Evolutionary conservation across 2,113 vertebrate species (phyloP).

Genomic region (Psophia crepitans): DNA sequence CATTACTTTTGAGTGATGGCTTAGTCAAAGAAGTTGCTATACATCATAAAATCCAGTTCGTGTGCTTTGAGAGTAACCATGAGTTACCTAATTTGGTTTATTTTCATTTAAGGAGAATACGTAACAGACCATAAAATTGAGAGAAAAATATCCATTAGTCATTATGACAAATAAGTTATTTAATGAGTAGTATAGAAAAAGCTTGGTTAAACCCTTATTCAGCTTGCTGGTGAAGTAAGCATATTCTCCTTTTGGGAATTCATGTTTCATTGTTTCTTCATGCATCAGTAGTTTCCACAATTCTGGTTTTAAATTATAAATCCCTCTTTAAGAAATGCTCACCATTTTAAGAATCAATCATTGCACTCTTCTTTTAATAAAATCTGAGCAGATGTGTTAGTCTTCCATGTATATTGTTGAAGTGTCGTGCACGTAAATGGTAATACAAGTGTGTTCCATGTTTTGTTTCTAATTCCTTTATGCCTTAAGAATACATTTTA

Average conservation of each 20-base stretch:
- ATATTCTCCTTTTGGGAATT: slow-evolving; percentile 65
- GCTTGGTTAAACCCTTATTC: slow-evolving; percentile 67
- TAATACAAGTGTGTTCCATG: slow-evolving; percentile 48
- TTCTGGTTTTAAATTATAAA: slow-evolving; percentile 68
- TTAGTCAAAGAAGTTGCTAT: slow-evolving; percentile 73
- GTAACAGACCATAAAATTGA: slow-evolving; percentile 63
- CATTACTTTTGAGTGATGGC: slow-evolving; percentile 67
- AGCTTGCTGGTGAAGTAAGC: slow-evolving; percentile 68
- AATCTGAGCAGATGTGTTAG: slow-evolving; percentile 56
- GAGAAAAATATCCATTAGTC: slow-evolving; percentile 70
- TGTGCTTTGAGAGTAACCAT: slow-evolving; percentile 71
- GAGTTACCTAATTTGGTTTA: slow-evolving; percentile 72
- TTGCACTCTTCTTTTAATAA: slow-evolving; percentile 62
- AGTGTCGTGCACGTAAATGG: slow-evolving; percentile 54
- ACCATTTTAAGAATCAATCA: slow-evolving; percentile 70
- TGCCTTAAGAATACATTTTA: slow-evolving; percentile 66
- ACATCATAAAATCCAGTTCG: slow-evolving; percentile 71
- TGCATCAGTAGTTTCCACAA: slow-evolving; percentile 68
- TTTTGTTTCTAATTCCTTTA: slow-evolving; percentile 72
- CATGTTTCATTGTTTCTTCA: slow-evolving; percentile 70
- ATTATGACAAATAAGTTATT: slow-evolving; percentile 66
- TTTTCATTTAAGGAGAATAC: slow-evolving; percentile 73
- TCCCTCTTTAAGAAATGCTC: slow-evolving; percentile 68
- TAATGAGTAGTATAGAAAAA: slow-evolving; percentile 62
- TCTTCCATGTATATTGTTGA: slow-evolving; percentile 57